Evolutionary conservation across 2,797 vertebrate species (phyloP), one percentile per base, ranked within the genome.

Genomic region (Sitta carolinensis): DNA sequence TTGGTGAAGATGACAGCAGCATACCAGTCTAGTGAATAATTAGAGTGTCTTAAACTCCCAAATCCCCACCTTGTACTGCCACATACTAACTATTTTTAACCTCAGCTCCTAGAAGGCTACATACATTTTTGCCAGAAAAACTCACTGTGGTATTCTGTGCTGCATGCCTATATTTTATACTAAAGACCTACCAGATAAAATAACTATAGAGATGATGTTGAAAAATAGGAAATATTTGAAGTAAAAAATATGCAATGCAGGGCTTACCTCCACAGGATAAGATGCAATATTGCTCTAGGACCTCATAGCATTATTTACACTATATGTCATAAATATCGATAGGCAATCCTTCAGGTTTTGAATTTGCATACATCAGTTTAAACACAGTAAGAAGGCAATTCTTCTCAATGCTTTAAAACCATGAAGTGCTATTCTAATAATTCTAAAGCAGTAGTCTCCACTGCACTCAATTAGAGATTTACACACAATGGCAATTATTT

Each of bases 1-100:
- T 98, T 97, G 98, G 97, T 98, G 98, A 98, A 97, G 98, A 98
- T 98, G 98, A 99, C 98, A 98, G 98, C 98, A 98, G 98, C 97
- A 98, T 98, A 98, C 97, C 89, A 29, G 98, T 98, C 98, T 96
- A 92, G 85, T 97, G 96, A 99, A 99, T 99, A 99, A 99, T 99
- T 99, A 99, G 98, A 98, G 98, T 97, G 98, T 98, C 99, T 98
- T 98, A 97, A 97, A 98, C 98, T 98, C 98, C 98, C 96, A 97
- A 98, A 98, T 98, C 98, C 98, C 98, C 97, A 98, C 98, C 98
- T 98, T 98, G 95, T 93, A 96, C 97, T 98, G 98, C 97, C 97
- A 98, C 94, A 96, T 95, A 93, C 97, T 98, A 98, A 98, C 98
- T 98, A 98, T 98, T 99, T 99, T 98, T 98, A 98, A 98, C 97